Percentiles rank a stretch among this genome's conserved stretches.
These are phyloP conservation scores for Stegophylla sp. DNA, from an alignment of 2,888 invertebrate genomes.

Conservation along the genomic window DNA sequence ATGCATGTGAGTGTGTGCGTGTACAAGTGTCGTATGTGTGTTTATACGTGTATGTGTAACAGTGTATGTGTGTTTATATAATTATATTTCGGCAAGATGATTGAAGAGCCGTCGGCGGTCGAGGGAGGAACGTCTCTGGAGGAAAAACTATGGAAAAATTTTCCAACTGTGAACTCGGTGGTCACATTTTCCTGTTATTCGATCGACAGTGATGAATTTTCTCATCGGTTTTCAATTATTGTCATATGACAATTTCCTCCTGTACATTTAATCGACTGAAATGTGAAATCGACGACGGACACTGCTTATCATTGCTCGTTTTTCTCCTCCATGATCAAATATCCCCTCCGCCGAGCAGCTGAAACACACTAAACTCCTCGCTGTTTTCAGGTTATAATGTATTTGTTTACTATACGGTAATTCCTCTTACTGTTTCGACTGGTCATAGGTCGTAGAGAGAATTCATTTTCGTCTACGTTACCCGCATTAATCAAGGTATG, in stretches of 20 bases:
- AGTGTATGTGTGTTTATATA: too few relatives aligned
- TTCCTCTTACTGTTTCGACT: background rate
- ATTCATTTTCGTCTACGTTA: conserved; percentile 17
- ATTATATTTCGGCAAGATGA: background rate
- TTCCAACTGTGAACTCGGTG: background rate
- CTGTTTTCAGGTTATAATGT: conserved; percentile 40
- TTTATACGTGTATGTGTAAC: background rate
- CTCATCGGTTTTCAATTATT: background rate
- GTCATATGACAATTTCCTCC: background rate
- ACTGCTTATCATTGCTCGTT: conserved; percentile 13
- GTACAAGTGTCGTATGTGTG: background rate
- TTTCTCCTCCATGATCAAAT: background rate
- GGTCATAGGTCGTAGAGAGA: background rate
- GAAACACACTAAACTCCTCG: background rate
- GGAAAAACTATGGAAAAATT: background rate
- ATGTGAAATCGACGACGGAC: background rate
- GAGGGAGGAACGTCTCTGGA: background rate
- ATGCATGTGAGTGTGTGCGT: background rate
- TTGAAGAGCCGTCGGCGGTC: background rate
- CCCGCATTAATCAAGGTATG: conserved; percentile 20
- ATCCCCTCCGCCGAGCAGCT: background rate
- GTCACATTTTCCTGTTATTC: background rate
- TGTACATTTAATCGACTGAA: background rate
- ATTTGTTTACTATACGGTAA: conserved; percentile 43
- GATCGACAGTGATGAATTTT: too few relatives aligned